Conservation (phyloP, 2,113 vertebrate species). For the Bubo blakistoni region DNA sequence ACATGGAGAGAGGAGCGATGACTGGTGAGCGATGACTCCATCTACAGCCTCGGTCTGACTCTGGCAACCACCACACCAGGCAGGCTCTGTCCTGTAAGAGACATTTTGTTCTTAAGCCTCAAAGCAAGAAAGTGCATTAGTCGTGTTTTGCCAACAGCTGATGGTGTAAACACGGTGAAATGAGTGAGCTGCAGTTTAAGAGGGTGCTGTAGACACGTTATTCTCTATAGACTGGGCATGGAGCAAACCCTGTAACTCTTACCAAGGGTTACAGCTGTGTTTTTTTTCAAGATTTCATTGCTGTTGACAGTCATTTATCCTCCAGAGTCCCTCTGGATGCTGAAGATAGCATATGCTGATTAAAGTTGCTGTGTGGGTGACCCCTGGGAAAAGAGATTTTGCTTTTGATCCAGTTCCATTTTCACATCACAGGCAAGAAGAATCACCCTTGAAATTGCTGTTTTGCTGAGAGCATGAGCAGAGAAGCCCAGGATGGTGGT, state of each 20-base stretch:
- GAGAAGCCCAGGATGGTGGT: background rate
- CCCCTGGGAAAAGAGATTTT: background rate
- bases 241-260: background rate
- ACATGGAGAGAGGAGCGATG: background rate
- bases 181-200: background rate
- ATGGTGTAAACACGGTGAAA: background rate
- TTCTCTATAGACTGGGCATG: background rate
- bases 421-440: background rate
- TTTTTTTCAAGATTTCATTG: background rate
- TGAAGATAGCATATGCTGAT: background rate
- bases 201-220: background rate
- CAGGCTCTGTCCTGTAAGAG: background rate
- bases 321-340: background rate
- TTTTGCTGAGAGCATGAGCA: background rate
- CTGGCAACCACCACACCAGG: background rate
- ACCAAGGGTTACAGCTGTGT: background rate
- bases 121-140: background rate
- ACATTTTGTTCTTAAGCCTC: background rate
- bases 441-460: background rate
- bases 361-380: background rate
- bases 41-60: background rate
- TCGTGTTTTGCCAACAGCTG: background rate
- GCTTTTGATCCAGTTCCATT: background rate
- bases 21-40: background rate
- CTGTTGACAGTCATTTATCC: background rate